Conservation (phyloP, 1,140 invertebrate genomes). For the Drosophila mauritiana region DNA sequence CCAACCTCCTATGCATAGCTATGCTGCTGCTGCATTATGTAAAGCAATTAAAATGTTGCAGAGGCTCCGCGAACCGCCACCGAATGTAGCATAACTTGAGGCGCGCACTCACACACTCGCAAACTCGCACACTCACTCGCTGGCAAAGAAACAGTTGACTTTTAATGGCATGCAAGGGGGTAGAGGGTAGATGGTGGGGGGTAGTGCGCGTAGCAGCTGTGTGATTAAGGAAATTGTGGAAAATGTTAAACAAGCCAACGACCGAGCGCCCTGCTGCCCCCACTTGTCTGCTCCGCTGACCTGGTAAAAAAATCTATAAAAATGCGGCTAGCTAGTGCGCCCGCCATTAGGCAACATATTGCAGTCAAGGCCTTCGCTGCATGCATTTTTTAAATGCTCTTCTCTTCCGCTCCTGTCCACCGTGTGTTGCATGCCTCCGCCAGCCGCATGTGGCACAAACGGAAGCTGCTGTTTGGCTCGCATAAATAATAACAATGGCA, state of each 20-base stretch:
- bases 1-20: slow-evolving; percentile 1
- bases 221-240: slow-evolving; percentile 81
- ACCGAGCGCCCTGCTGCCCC: background rate
- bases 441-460: slow-evolving; percentile 78
- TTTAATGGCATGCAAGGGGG: slow-evolving; percentile 67
- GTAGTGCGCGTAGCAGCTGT: slow-evolving; percentile 16
- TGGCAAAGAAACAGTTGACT: slow-evolving; percentile 66
- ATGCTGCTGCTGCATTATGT: slow-evolving; percentile 62
- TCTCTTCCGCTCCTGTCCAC: slow-evolving; percentile 36
- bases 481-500: slow-evolving; percentile 79
- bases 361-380: slow-evolving; percentile 79
- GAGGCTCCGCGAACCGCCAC: slow-evolving; percentile 34
- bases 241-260: slow-evolving; percentile 77
- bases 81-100: slow-evolving; percentile 62
- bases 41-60: slow-evolving; percentile 78
- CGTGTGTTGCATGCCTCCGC: slow-evolving; percentile 33
- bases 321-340: slow-evolving; percentile 49
- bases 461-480: slow-evolving; percentile 81
- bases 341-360: slow-evolving; percentile 80
- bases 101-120: slow-evolving; percentile 24
- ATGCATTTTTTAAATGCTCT: slow-evolving; percentile 79
- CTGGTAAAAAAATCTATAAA: slow-evolving; percentile 79
- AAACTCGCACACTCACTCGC: slow-evolving; percentile 18
- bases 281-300: slow-evolving; percentile 51
- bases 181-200: slow-evolving; percentile 20